phyloP scores from a whole-genome alignment of 1,140 invertebrate genomes.

The Bicyclus anynana region DNA sequence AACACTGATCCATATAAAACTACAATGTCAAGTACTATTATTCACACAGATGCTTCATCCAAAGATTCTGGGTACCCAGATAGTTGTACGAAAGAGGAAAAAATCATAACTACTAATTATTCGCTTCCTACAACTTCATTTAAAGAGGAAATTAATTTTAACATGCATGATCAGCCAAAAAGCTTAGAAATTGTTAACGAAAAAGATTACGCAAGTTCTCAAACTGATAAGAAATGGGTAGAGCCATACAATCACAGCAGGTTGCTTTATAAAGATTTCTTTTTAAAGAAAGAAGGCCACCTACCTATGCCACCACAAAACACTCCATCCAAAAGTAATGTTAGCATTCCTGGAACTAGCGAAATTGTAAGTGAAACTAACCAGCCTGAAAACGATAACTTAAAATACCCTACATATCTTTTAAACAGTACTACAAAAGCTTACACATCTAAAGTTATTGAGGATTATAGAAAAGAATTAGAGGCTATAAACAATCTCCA shows the following conservation, averaged over 20 bases:
- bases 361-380: constrained; percentile 29
- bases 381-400: constrained; percentile 33
- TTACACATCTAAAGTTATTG: constrained; percentile 74
- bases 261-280: constrained; percentile 67
- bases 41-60: constrained; percentile 58
- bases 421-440: constrained; percentile 66
- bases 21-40: constrained; percentile 51
- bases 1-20: constrained; percentile 36
- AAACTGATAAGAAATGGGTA: constrained; percentile 39
- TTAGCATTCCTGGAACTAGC: constrained; percentile 30
- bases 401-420: constrained; percentile 69
- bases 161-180: constrained; percentile 46
- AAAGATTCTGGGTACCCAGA: constrained; percentile 68
- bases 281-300: constrained; percentile 61
- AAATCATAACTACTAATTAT: constrained; percentile 40
- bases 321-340: constrained; percentile 42
- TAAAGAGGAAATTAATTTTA: constrained; percentile 36
- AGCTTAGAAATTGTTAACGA: constrained; percentile 53
- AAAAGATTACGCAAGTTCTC: constrained; percentile 38
- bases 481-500: constrained; percentile 72
- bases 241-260: constrained; percentile 63
- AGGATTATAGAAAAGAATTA: constrained; percentile 75
- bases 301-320: constrained; percentile 55
- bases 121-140: constrained; percentile 45
- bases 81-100: constrained; percentile 54